These are phyloP conservation scores for Pandemis corylana DNA, from an alignment of 2,888 invertebrate genomes.

Conservation along the genomic window DNA sequence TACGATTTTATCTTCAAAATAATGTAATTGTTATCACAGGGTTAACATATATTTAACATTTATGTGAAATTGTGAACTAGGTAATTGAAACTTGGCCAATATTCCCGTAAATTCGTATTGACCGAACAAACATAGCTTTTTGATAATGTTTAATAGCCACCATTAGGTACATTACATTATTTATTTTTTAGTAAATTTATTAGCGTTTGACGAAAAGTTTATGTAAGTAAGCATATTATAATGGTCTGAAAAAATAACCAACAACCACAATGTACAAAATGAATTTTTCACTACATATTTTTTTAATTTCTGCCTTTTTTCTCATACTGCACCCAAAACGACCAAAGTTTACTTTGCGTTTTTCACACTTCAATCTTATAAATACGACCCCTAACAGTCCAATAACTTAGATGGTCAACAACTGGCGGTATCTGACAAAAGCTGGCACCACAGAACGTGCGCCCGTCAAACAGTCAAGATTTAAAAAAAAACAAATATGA, in stretches of 20 bases:
- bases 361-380: constrained; percentile 63
- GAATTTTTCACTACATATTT: not conserved
- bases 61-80: no score
- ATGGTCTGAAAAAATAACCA: not conserved
- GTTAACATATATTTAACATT: no score
- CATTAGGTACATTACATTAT: not conserved
- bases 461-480: constrained; percentile 50
- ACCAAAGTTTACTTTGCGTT: constrained; percentile 43
- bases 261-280: not conserved
- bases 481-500: constrained; percentile 49
- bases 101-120: no score
- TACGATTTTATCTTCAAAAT: no score
- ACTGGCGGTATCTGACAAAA: constrained; percentile 74
- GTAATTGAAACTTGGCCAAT: no score
- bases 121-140: not conserved
- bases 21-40: no score
- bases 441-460: constrained; percentile 54
- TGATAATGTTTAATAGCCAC: no score
- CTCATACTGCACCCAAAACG: constrained; percentile 27
- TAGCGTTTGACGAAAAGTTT: not conserved
- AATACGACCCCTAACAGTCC: constrained; percentile 61
- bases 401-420: constrained; percentile 51
- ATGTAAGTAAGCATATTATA: no score
- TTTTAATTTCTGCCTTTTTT: not conserved
- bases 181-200: not conserved